Conservation (phyloP, 2,797 vertebrate genomes). For the Premnoplex brunnescens region DNA sequence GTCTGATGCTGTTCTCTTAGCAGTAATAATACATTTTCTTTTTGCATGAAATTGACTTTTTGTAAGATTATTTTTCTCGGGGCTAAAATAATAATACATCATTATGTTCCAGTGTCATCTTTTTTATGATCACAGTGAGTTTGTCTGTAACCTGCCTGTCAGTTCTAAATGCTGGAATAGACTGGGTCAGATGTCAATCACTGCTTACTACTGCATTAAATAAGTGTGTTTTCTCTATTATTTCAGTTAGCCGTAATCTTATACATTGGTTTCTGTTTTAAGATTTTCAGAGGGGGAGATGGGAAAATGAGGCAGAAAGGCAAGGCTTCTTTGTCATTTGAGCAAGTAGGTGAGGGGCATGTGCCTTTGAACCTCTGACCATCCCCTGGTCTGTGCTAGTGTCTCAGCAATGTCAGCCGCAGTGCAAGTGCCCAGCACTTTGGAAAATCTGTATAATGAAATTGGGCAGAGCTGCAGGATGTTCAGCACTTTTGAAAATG, state of each 20-base stretch:
- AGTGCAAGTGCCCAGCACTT: neutral
- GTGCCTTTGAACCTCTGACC: neutral
- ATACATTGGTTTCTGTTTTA: neutral
- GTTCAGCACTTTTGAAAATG: conserved; percentile 61
- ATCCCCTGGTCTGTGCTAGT: neutral
- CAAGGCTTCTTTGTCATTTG: neutral
- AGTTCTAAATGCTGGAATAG: neutral
- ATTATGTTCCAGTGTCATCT: neutral
- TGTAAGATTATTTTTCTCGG: conserved; percentile 37
- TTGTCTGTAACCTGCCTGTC: conserved; percentile 18
- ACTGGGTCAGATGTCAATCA: conserved; percentile 13
- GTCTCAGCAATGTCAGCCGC: neutral
- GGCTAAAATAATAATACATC: conserved; percentile 13
- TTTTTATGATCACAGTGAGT: neutral
- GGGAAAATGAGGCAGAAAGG: neutral
- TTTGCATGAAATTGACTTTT: conserved; percentile 9
- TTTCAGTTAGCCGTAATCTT: neutral
- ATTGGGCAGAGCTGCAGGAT: conserved; percentile 39
- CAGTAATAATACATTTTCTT: neutral
- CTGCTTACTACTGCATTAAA: neutral
- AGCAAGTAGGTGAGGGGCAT: neutral
- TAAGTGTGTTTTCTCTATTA: neutral
- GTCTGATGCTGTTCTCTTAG: neutral
- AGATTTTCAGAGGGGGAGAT: neutral
- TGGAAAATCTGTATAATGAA: conserved; percentile 1